Evolutionary conservation across 35 echinoderm and acorn worm species (phyloP).

Genomic region (Diadema setosum): DNA sequence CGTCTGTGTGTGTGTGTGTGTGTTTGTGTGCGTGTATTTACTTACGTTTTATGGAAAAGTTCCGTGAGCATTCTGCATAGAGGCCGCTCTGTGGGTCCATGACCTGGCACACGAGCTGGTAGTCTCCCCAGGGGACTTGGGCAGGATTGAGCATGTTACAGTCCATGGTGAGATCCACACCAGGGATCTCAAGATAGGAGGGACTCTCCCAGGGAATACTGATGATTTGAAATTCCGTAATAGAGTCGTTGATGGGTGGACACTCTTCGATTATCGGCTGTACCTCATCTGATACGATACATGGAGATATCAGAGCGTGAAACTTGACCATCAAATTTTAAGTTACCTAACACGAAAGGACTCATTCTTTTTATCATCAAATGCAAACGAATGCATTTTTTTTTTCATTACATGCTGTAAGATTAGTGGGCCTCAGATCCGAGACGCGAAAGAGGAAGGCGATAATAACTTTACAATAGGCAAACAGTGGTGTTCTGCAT

Average conservation of each 20-base stretch:
- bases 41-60: neutral
- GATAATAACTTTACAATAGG: no score
- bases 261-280: neutral
- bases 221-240: neutral
- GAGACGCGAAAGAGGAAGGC: no score
- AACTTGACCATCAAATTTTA: no score
- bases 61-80: neutral
- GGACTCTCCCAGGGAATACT: neutral
- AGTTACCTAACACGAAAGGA: no score
- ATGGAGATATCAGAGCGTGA: no score
- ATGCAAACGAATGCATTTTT: no score
- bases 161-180: neutral
- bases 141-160: neutral
- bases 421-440: no score
- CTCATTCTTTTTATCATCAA: no score
- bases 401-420: no score
- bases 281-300: neutral
- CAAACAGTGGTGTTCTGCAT: no score
- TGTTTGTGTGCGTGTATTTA: no score
- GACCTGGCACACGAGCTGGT: neutral
- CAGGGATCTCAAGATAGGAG: neutral
- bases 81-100: neutral
- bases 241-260: neutral
- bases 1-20: no score
- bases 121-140: neutral